A percentile compares a stretch with the other conserved stretches of the same genome.
These are phyloP conservation scores for Collichthys lucidus DNA, from an alignment of 2,113 vertebrate genomes.

Conservation along the genomic window DNA sequence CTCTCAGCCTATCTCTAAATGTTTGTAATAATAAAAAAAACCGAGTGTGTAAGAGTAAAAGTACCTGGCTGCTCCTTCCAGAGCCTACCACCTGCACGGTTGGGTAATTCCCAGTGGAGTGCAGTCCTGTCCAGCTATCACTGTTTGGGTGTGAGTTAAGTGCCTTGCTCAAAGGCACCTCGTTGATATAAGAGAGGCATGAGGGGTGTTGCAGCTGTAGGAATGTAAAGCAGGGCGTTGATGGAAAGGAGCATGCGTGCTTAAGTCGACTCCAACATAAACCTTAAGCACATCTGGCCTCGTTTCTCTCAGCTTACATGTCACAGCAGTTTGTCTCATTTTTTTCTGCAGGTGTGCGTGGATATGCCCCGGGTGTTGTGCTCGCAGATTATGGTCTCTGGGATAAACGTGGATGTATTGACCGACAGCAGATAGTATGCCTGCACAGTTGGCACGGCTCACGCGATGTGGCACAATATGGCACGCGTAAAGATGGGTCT, in stretches of 20 bases:
- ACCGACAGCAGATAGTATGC: slow-evolving; percentile 76
- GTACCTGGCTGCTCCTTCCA: background rate
- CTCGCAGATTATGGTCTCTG: slow-evolving; percentile 66
- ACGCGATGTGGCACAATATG: slow-evolving; percentile 78
- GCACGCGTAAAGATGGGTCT: slow-evolving; percentile 89
- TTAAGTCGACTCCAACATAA: slow-evolving; percentile 30
- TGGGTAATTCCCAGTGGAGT: background rate
- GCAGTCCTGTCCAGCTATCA: background rate
- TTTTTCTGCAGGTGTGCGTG: slow-evolving; percentile 68
- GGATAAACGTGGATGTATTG: slow-evolving; percentile 69
- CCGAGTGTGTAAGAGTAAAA: background rate
- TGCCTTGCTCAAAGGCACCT: slow-evolving; percentile 63
- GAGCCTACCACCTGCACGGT: background rate
- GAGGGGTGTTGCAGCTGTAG: slow-evolving; percentile 26
- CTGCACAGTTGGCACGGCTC: slow-evolving; percentile 63
- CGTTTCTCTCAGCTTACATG: slow-evolving; percentile 1
- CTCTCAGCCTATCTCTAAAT: background rate
- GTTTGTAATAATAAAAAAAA: background rate
- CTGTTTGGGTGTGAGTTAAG: background rate
- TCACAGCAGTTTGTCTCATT: slow-evolving; percentile 35
- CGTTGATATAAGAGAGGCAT: background rate
- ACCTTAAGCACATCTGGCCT: slow-evolving; percentile 43
- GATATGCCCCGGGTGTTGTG: slow-evolving; percentile 60
- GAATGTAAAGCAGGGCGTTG: slow-evolving; percentile 54
- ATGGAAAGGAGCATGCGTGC: slow-evolving; percentile 57